Percentiles rank a stretch among this genome's conserved stretches.
phyloP scores from a whole-genome alignment of 2,113 vertebrate genomes.

The Elgaria multicarinata region DNA sequence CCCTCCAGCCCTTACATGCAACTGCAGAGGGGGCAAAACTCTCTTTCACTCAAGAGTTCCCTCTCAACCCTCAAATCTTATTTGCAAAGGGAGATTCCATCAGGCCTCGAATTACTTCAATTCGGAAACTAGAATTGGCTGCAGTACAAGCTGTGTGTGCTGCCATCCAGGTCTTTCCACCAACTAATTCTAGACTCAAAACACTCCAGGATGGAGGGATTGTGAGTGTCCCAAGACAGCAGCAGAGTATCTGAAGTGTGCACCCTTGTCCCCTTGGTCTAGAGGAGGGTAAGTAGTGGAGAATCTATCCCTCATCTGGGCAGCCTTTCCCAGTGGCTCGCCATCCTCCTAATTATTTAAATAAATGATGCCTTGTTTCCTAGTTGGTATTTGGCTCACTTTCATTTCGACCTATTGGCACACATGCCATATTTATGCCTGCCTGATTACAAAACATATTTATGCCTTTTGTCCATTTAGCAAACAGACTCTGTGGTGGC shows the following conservation, averaged over 20 bases:
- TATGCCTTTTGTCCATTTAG: not conserved
- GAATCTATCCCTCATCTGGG: not conserved
- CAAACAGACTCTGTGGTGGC: not conserved
- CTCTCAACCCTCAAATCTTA: not conserved
- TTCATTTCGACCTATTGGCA: not conserved
- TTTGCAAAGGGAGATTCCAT: not conserved
- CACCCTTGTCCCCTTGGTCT: not conserved
- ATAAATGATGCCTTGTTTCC: slow-evolving; percentile 23
- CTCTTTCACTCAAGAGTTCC: no score
- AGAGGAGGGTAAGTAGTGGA: not conserved
- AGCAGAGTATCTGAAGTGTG: not conserved
- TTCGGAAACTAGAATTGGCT: not conserved
- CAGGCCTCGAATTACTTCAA: not conserved
- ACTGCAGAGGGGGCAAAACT: not conserved
- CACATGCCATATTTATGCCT: not conserved
- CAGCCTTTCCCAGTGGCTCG: not conserved
- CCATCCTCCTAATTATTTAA: slow-evolving; percentile 15
- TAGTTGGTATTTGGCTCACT: slow-evolving; percentile 12
- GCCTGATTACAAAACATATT: not conserved
- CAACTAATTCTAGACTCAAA: not conserved
- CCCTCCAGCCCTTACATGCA: not conserved
- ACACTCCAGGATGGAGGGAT: not conserved
- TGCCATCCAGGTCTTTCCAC: no score
- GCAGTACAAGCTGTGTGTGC: not conserved
- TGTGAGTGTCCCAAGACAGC: not conserved